These are phyloP conservation scores for Noctua comes DNA, from an alignment of 2,888 invertebrate genomes.

Conservation along the genomic window DNA sequence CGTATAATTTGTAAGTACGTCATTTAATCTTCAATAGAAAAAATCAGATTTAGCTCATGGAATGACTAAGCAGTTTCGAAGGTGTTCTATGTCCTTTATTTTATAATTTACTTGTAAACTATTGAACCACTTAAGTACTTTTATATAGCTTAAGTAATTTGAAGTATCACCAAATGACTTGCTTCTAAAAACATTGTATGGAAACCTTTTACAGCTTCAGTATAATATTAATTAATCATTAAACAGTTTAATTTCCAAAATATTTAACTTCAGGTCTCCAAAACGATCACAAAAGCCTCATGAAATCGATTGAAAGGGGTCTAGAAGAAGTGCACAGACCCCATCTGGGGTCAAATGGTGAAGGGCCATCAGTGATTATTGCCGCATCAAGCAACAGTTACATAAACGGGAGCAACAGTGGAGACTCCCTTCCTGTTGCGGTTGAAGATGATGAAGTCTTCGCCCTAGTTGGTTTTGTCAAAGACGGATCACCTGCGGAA, in stretches of 20 bases:
- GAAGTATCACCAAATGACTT: background rate
- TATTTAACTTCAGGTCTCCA: slow-evolving; percentile 91
- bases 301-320: slow-evolving; percentile 95
- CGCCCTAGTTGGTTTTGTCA: slow-evolving; percentile 93
- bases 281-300: slow-evolving; percentile 96
- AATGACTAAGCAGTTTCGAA: slow-evolving; percentile 48
- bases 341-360: slow-evolving; percentile 66
- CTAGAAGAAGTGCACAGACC: slow-evolving; percentile 92
- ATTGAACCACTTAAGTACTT: background rate
- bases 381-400: slow-evolving; percentile 64
- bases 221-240: background rate
- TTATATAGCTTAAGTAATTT: background rate
- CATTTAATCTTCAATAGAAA: background rate
- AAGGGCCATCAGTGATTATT: slow-evolving; percentile 29
- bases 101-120: background rate
- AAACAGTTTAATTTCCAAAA: background rate
- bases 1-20: slow-evolving; percentile 95
- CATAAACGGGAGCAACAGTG: slow-evolving; percentile 47
- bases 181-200: background rate
- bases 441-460: slow-evolving; percentile 81
- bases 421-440: slow-evolving; percentile 42
- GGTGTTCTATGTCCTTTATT: background rate
- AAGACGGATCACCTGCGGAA: slow-evolving; percentile 95
- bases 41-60: background rate
- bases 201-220: background rate